phyloP scores from a whole-genome alignment of 2,888 invertebrate genomes.

The Axea sp. region DNA sequence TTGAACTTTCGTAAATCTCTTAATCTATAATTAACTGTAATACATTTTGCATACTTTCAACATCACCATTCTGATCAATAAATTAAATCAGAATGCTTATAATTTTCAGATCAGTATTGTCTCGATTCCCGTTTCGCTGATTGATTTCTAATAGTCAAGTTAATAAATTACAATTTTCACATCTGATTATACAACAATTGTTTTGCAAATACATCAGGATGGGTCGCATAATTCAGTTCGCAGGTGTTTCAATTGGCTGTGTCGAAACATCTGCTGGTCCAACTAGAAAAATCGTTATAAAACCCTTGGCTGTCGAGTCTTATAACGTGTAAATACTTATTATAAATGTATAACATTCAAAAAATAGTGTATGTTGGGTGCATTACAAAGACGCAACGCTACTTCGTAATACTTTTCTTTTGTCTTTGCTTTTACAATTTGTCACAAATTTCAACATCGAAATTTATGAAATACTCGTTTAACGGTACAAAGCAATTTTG shows the following conservation, averaged over 20 bases:
- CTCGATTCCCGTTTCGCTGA: not conserved
- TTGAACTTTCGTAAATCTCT: conserved; percentile 47
- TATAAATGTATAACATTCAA: conserved; percentile 56
- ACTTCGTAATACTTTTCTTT: conserved; percentile 41
- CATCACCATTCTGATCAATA: conserved; percentile 6
- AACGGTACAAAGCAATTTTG: conserved; percentile 25
- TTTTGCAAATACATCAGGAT: conserved; percentile 7
- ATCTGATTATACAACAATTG: no score
- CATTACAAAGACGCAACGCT: conserved; percentile 51
- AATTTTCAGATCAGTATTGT: not conserved
- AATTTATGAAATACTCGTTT: conserved; percentile 40
- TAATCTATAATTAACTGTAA: conserved; percentile 39
- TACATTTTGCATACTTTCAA: conserved; percentile 49
- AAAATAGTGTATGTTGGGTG: conserved; percentile 54
- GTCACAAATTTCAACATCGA: conserved; percentile 33
- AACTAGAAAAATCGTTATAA: conserved; percentile 52
- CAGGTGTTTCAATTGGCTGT: conserved; percentile 50
- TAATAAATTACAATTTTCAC: no score
- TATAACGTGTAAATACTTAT: conserved; percentile 41
- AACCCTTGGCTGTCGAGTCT: conserved; percentile 59
- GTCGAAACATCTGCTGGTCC: conserved; percentile 24
- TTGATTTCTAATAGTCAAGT: no score
- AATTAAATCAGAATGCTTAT: conserved; percentile 2
- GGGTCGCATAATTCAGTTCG: conserved; percentile 21
- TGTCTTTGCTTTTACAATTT: conserved; percentile 14